Conservation (phyloP, 2,113 vertebrate species). For the Ictidomys tridecemlineatus region DNA sequence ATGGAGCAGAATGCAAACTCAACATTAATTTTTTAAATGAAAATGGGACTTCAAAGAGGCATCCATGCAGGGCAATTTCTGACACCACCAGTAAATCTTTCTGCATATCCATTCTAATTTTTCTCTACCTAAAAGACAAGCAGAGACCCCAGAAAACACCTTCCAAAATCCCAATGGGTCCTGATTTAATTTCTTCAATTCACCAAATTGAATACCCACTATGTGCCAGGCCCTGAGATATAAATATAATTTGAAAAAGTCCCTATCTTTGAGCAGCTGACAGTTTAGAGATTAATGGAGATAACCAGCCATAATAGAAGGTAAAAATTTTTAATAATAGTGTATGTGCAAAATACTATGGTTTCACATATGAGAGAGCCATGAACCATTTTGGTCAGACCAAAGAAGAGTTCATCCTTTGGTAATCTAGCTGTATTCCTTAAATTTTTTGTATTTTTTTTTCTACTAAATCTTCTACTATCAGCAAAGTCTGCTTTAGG, state of each 20-base stretch:
- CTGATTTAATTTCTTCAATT: neutral
- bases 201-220: neutral
- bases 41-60: conserved; percentile 39
- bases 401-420: neutral
- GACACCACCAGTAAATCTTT: neutral
- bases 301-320: neutral
- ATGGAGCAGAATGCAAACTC: neutral
- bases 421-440: neutral
- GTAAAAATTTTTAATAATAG: neutral
- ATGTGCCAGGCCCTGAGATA: neutral
- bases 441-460: neutral
- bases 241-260: neutral
- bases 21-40: conserved; percentile 36
- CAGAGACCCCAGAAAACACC: neutral
- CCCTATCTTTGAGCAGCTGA: neutral
- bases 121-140: neutral
- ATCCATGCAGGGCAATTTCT: neutral
- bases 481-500: neutral
- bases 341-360: neutral
- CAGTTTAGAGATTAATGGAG: neutral
- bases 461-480: neutral
- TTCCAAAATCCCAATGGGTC: neutral
- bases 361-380: neutral
- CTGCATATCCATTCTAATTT: neutral
- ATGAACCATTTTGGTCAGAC: neutral